phyloP scores from a whole-genome alignment of 2,888 invertebrate species.

The Scaptomyza reducta region DNA sequence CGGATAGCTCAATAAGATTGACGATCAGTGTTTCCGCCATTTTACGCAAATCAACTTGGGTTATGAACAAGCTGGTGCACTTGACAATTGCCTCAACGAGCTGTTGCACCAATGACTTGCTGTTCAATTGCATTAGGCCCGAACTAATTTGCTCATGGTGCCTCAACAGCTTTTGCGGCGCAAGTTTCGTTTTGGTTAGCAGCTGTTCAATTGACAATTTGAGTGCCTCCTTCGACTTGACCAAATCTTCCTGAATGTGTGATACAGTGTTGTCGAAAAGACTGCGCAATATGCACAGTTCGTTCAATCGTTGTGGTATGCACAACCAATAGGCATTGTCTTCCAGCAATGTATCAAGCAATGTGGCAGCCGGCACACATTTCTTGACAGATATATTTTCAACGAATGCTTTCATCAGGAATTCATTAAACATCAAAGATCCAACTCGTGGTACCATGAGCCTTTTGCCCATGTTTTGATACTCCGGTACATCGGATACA shows the following conservation, averaged over 20 bases:
- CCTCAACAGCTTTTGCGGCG: conserved; percentile 26
- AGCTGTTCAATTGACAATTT: conserved; percentile 39
- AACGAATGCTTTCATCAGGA: conserved; percentile 55
- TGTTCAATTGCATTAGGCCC: conserved; percentile 74
- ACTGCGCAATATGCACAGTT: conserved; percentile 8
- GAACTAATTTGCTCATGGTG: conserved; percentile 38
- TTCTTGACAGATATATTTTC: conserved; percentile 20
- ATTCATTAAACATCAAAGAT: conserved; percentile 65
- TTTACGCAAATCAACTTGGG: conserved; percentile 56
- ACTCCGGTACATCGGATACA: not conserved
- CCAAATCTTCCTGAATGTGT: conserved; percentile 22
- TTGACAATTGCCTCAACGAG: conserved; percentile 69
- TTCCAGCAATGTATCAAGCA: conserved; percentile 48
- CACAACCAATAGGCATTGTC: conserved; percentile 61
- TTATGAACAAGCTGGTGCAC: conserved; percentile 56
- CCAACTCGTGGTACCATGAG: conserved; percentile 69
- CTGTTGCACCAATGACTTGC: conserved; percentile 63
- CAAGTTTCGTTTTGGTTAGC: not conserved
- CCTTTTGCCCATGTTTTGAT: conserved; percentile 1
- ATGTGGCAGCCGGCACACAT: rapidly evolving
- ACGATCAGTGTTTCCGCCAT: conserved; percentile 68
- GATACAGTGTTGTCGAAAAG: not conserved
- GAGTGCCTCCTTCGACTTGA: conserved; percentile 30
- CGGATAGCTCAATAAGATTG: conserved; percentile 66
- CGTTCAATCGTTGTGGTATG: conserved; percentile 31